These are phyloP conservation scores for Bombyx huttoni DNA, from an alignment of 2,888 invertebrate genomes.

Conservation along the genomic window DNA sequence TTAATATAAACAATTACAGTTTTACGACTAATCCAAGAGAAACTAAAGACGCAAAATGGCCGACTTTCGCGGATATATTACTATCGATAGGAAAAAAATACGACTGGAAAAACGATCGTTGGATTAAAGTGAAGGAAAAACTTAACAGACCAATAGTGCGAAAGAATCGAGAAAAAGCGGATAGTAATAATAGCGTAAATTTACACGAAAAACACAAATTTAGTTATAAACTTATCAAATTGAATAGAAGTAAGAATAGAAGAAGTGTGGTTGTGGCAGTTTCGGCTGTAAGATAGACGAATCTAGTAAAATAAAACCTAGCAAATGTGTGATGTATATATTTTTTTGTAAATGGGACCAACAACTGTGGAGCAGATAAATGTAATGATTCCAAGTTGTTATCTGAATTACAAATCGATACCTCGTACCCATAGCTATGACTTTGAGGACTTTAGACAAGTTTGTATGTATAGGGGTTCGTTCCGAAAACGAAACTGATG, in stretches of 20 bases:
- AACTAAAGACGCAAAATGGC: constrained; percentile 29
- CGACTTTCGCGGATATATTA: constrained; percentile 56
- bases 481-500: too few species aligned
- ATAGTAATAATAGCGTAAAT: constrained; percentile 22
- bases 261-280: constrained; percentile 59
- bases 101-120: constrained; percentile 64
- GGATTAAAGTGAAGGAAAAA: constrained; percentile 59
- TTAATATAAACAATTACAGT: background rate
- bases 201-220: constrained; percentile 53
- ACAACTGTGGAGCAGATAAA: constrained; percentile 26
- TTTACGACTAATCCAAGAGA: background rate
- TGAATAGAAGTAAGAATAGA: constrained; percentile 54
- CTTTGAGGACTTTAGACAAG: too few species aligned
- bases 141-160: constrained; percentile 14
- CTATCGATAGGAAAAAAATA: constrained; percentile 51
- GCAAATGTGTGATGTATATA: constrained; percentile 21
- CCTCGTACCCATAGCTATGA: too few species aligned
- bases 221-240: constrained; percentile 53
- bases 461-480: too few species aligned
- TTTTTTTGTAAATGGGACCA: constrained; percentile 53
- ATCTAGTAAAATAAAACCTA: constrained; percentile 1
- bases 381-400: too few species aligned
- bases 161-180: constrained; percentile 9
- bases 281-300: constrained; percentile 56
- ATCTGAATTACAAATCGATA: too few species aligned